phyloP scores from a whole-genome alignment of 2,113 vertebrate species.

The Pavo muticus region DNA sequence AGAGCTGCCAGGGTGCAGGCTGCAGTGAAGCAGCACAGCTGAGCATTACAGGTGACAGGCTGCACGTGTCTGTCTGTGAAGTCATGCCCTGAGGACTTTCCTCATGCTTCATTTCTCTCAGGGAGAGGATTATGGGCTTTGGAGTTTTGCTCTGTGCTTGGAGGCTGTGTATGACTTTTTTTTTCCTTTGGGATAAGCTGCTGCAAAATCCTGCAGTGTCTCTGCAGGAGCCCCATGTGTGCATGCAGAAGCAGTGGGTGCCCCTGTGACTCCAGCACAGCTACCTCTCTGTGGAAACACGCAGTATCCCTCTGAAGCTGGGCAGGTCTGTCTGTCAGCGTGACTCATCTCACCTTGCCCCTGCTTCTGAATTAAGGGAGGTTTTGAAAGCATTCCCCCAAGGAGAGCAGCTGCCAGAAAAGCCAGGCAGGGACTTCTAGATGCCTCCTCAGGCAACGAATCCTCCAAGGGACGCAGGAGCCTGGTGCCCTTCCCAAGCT shows the following conservation, averaged over 20 bases:
- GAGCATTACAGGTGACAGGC: not conserved
- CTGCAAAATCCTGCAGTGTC: not conserved
- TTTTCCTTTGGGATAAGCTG: not conserved
- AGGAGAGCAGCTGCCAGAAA: not conserved
- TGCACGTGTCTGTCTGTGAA: not conserved
- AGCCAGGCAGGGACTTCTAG: not conserved
- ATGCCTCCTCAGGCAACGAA: not conserved
- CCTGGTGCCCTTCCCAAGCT: fast-evolving
- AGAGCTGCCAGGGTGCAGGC: not conserved
- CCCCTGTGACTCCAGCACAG: not conserved
- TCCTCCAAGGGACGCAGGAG: not conserved
- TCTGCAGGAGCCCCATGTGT: not conserved
- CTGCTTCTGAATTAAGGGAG: not conserved
- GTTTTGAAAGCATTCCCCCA: not conserved
- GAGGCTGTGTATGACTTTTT: not conserved
- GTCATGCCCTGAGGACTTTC: not conserved
- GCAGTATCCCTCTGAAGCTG: not conserved
- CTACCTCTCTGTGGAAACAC: not conserved
- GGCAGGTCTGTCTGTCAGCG: fast-evolving
- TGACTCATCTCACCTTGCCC: not conserved
- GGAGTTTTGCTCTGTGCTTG: not conserved
- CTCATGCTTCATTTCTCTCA: not conserved
- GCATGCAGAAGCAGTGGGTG: not conserved
- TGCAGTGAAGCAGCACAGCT: not conserved
- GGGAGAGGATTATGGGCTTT: conserved; percentile 41